Base-by-base conservation (phyloP, 2,888 invertebrate genomes). In the Mesoligia furuncula region DNA sequence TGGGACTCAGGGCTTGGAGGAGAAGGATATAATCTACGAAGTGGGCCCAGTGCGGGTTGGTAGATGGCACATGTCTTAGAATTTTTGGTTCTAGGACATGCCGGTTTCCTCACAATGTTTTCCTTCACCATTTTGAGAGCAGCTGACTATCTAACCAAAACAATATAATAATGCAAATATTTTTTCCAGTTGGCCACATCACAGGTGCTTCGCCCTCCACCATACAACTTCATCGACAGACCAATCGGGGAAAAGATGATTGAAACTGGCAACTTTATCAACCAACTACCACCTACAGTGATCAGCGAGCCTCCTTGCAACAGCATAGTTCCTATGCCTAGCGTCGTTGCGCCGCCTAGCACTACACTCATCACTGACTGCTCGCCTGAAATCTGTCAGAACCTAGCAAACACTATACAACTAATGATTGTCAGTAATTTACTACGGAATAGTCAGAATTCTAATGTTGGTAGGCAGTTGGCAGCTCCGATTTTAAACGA, bases 361-460 rank as follows among this genome's bases (percentile, higher is more conserved):
- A 93, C 93, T 0, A 93, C 94, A 0, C 81, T 95, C 1, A 93
- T 95, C 42, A 94, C 95, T 0, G 96, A 95, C 69, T 94, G 95
- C 57, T 92, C 95, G 0, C 96, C 96, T 5, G 77, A 91, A 0
- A 91, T 94, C 0, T 95, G 96, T 78, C 93, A 95, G 75, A 95
- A 95, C 69, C 75, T 96, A 65, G 94, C 92, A 0, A 93, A 96
- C 61, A 94, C 95, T 0, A 87, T 96, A 1, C 95, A 96, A 59
- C 64, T 96, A 0, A 93, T 96, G 95, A 93, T 94, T 2, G 94
- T 95, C 0, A 90, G 91, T 27, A 94, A 95, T 82, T 85, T 95
- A 42, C 77, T 96, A 0, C 92, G 95, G 74, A 93, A 93, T 31
- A 91, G 85, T 13, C 89, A 88, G 67, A 92, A 90, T 2, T 88